Evolutionary conservation across 2,888 invertebrate genomes (phyloP), one percentile per base, ranked within the genome.

Genomic region (Uropetala carovei): DNA sequence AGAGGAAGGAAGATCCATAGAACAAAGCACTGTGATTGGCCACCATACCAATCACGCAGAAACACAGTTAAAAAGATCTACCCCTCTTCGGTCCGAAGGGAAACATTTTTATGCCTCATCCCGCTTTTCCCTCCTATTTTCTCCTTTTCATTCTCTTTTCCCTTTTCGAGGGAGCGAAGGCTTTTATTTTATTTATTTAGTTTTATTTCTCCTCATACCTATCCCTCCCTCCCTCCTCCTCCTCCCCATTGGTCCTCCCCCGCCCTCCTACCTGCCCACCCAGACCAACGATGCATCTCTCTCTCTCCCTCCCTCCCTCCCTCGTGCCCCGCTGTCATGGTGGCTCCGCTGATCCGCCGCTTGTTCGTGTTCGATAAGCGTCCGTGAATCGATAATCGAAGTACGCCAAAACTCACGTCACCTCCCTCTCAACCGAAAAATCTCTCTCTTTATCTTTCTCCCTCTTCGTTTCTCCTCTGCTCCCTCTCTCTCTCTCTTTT

Each of bases 1-100:
- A 43, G n/a, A 27, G 75, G 64, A n/a, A n/a, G 68, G 68, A 68
- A 16, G 60, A 89, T 68, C 64, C 43, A 64, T 89, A 68, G 89
- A 89, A 89, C 89, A 89, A 89, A 89, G 89, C 89, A n/a, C 30
- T 30, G 89, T 89, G 89, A 68, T 89, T 89, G 89, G 86, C 16
- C 86, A 30, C 86, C 60, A 59, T 59, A 86, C 86, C 86, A 86
- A 86, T 86, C 86, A 86, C 86, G 86, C 60, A 86, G 86, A 27
- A 58, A 27, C 27, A 57, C 85, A 60, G 86, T 60, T 86, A 86
- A 86, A 86, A 86, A 86, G 86, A 89, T 89, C 64, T 64, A 43
- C 43, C 43, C 64, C 16, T 64, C n/a, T 18, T 27, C 43, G 9
- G 60, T 43, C 68, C 60, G 64, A 89, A 64, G 89, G 89, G 89